Conservation (phyloP, 2,113 vertebrate genomes). For the Sorex araneus region DNA sequence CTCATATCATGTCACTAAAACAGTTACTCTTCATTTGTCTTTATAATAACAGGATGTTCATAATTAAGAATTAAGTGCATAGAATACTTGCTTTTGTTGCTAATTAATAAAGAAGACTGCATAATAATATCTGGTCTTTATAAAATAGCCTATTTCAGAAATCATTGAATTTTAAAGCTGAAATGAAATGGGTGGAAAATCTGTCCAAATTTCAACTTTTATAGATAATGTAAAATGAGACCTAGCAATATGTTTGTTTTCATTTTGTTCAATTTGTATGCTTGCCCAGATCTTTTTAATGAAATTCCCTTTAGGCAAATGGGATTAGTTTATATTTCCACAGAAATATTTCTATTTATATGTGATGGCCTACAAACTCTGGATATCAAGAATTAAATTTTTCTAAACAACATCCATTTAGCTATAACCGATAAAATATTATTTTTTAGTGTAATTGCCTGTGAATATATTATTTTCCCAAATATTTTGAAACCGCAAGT, state of each 20-base stretch:
- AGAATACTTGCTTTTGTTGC: slow-evolving; percentile 42
- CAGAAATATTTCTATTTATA: not conserved
- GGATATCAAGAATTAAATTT: slow-evolving; percentile 12
- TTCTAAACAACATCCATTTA: not conserved
- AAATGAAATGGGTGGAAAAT: slow-evolving; percentile 26
- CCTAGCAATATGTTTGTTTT: not conserved
- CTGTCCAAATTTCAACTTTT: slow-evolving; percentile 46
- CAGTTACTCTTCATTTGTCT: slow-evolving; percentile 5
- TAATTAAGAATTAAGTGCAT: slow-evolving; percentile 25
- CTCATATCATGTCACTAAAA: not conserved
- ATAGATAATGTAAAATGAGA: slow-evolving; percentile 37
- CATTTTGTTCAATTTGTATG: not conserved
- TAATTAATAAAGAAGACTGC: slow-evolving; percentile 52
- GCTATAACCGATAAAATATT: not conserved
- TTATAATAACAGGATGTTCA: slow-evolving; percentile 22
- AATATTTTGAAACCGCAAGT: slow-evolving; percentile 11
- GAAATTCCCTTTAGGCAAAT: slow-evolving; percentile 3
- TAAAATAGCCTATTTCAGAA: not conserved
- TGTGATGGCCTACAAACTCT: not conserved
- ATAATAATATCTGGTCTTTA: slow-evolving; percentile 53
- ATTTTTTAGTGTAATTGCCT: slow-evolving; percentile 10
- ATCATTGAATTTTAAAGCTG: slow-evolving; percentile 44
- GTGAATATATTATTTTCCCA: slow-evolving; percentile 5
- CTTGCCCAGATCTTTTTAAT: not conserved
- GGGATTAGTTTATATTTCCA: not conserved